Percentiles rank a stretch among this genome's conserved stretches.
Conservation (phyloP, 2,797 vertebrate species). For the Neoniphon sammara region DNA sequence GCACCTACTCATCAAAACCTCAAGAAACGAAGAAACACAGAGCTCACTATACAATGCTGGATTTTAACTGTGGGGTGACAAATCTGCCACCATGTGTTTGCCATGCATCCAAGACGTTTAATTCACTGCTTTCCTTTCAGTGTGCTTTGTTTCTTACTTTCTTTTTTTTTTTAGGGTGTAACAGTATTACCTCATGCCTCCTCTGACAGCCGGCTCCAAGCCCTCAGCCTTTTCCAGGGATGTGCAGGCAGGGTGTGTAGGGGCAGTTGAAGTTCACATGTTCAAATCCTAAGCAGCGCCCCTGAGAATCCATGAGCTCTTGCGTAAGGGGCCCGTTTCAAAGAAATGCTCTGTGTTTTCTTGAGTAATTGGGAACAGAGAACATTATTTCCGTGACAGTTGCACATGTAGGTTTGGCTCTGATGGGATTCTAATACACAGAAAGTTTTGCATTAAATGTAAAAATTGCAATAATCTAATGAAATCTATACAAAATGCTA, state of each 20-base stretch:
- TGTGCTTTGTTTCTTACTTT: constrained; percentile 56
- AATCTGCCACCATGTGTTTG: constrained; percentile 45
- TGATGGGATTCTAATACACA: not conserved
- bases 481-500: constrained; percentile 11
- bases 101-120: constrained; percentile 36
- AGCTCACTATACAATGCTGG: no score
- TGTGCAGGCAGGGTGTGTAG: constrained; percentile 69
- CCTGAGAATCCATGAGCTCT: constrained; percentile 46
- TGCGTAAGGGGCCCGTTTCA: constrained; percentile 63
- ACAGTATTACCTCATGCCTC: constrained; percentile 77
- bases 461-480: not conserved
- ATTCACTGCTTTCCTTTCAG: constrained; percentile 54
- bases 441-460: constrained; percentile 9
- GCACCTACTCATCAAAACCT: constrained; percentile 19
- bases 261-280: constrained; percentile 73
- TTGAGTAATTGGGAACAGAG: constrained; percentile 33
- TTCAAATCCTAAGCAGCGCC: constrained; percentile 63
- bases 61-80: constrained; percentile 13
- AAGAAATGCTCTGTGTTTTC: constrained; percentile 49
- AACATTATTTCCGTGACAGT: constrained; percentile 9
- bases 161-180: constrained; percentile 77
- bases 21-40: no score
- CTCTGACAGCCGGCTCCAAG: constrained; percentile 66
- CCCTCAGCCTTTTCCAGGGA: constrained; percentile 66
- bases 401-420: not conserved